Base-by-base conservation (phyloP, 2,888 invertebrate species). In the Cotesia congregata region DNA sequence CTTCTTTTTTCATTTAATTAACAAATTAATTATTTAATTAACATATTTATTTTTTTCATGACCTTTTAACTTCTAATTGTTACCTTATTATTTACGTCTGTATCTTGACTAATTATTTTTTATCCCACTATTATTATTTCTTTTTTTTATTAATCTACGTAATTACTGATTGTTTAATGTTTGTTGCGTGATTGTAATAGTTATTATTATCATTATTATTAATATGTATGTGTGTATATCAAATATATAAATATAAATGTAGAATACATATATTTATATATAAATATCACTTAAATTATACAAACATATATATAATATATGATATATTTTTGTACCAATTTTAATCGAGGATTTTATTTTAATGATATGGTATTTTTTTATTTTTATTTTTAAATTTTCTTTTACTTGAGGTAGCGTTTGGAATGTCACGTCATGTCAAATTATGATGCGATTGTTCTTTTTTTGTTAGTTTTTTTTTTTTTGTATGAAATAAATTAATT, bases 401-500 rank as follows among this genome's bases (percentile, higher is more conserved):
- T 76, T 85, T 86, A 85, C 83, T 85, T 83, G 84, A 85, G 85
- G 84, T 86, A 75, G 80, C 83, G 84, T 85, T 84, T 82, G 82
- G 84, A 85, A 83, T 81, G 80, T 80, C 81, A 81, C 81, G 81
- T 80, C 80, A 82, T 82, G 78, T 30, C 30, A 30, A 30, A 30
- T 3, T 30, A 30, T 30, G 30, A 30, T 30, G 30, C 3, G 3
- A 3, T 30, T 30, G 30, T 81, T 81, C 59, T 75, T 70, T 77
- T 76, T 72, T 62, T 78, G 64, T 61, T 12, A 67, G 39, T 62
- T 40, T 38, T 40, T n/a, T 30, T 62, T 72, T 73, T 73, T 77
- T 79, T 50, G 7, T 50, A 7, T 12, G 4, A 50, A 77, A 17
- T 17, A 79, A 78, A 78, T 76, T 83, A 78, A 77, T 78, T 77